Evolutionary conservation across 2,888 invertebrate genomes (phyloP).

Genomic region (Coleophora deauratella): DNA sequence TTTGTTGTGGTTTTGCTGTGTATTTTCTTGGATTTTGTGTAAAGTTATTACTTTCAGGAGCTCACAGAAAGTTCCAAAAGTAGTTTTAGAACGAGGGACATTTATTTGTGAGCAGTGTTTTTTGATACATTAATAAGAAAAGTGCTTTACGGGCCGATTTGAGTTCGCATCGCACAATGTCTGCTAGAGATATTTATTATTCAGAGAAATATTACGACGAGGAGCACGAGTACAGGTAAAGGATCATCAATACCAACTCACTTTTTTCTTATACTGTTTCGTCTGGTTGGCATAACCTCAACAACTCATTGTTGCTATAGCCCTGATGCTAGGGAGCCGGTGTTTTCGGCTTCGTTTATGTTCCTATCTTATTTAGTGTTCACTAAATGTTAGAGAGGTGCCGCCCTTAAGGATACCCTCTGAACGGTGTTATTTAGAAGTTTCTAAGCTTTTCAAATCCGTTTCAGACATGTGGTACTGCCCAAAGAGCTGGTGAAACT

Average conservation of each 20-base stretch:
- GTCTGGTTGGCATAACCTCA: too few species aligned
- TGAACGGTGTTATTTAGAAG: background rate
- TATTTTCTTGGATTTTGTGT: constrained; percentile 5
- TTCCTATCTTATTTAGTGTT: too few species aligned
- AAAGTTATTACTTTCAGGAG: background rate
- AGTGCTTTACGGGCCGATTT: too few species aligned
- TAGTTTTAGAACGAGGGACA: too few species aligned
- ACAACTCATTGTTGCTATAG: too few species aligned
- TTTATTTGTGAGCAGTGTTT: too few species aligned
- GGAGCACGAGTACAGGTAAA: constrained; percentile 91
- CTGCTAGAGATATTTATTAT: constrained; percentile 87
- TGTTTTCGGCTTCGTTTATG: too few species aligned
- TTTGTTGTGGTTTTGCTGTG: constrained; percentile 16
- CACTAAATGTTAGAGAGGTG: too few species aligned
- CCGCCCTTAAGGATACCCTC: too few species aligned
- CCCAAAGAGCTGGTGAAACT: constrained; percentile 93
- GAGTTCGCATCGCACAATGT: constrained; percentile 49
- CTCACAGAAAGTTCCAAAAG: background rate
- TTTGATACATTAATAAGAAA: too few species aligned
- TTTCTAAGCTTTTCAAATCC: background rate
- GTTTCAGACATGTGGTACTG: constrained; percentile 90
- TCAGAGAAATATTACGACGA: constrained; percentile 96
- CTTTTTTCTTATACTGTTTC: too few species aligned
- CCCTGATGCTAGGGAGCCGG: too few species aligned
- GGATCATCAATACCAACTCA: background rate